Percentiles rank a stretch among this genome's conserved stretches.
phyloP scores from a whole-genome alignment of 2,888 invertebrate species.

The Dolomedes plantarius region DNA sequence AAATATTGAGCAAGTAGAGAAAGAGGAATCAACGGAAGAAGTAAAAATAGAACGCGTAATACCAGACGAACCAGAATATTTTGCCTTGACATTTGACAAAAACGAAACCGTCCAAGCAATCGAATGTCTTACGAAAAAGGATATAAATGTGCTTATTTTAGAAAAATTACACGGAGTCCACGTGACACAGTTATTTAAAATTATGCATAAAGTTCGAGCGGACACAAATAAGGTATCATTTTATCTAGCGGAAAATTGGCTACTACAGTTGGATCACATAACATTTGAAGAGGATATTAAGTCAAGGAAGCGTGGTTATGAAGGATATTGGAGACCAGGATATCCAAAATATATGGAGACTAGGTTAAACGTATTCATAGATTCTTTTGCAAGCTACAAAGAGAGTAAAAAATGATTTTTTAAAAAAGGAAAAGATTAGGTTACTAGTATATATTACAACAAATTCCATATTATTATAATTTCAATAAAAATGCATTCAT shows the following conservation, averaged over 20 bases:
- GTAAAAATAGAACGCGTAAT: neutral
- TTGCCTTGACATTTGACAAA: constrained; percentile 23
- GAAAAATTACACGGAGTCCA: constrained; percentile 26
- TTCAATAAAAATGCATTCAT: too few species aligned
- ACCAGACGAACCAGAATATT: constrained; percentile 45
- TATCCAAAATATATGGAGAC: constrained; percentile 24
- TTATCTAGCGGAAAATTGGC: constrained; percentile 26
- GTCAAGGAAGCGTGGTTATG: constrained; percentile 15
- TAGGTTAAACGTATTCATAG: constrained; percentile 37
- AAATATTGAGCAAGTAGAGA: neutral
- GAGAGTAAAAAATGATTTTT: neutral
- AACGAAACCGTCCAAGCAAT: constrained; percentile 26
- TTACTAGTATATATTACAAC: too few species aligned
- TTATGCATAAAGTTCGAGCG: neutral
- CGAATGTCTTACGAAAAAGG: constrained; percentile 40
- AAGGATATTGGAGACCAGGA: constrained; percentile 33
- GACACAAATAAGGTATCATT: constrained; percentile 9
- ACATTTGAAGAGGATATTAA: neutral
- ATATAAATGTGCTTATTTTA: constrained; percentile 24
- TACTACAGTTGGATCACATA: constrained; percentile 36
- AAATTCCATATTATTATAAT: too few species aligned
- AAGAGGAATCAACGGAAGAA: neutral
- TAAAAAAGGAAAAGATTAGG: too few species aligned
- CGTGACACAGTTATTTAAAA: constrained; percentile 20
- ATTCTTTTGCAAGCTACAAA: constrained; percentile 21